Evolutionary conservation across 1,140 invertebrate genomes (phyloP).

Genomic region (Leptinotarsa lineolata): DNA sequence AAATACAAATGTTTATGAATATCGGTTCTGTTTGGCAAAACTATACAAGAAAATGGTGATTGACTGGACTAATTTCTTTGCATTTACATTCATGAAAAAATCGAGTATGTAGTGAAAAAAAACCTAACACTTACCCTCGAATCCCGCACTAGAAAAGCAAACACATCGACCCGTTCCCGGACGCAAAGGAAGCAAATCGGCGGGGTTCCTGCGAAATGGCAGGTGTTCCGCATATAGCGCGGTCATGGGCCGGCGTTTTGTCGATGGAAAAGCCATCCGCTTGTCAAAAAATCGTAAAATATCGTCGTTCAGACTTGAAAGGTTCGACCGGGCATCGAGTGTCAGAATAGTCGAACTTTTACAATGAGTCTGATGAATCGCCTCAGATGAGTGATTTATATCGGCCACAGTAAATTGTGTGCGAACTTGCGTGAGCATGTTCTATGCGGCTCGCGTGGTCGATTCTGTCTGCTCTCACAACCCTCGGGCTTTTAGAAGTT

Average conservation of each 20-base stretch:
- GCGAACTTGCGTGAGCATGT: conserved; percentile 37
- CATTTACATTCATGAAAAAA: too few species aligned
- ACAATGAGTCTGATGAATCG: conserved; percentile 49
- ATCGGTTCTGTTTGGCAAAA: too few species aligned
- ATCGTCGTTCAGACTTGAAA: conserved; percentile 46
- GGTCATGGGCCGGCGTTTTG: conserved; percentile 8
- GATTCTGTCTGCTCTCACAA: not conserved
- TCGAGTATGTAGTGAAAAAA: too few species aligned
- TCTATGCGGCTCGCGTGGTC: conserved; percentile 4
- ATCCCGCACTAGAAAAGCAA: too few species aligned
- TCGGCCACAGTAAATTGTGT: conserved; percentile 51
- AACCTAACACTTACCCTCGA: too few species aligned
- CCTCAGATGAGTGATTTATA: conserved; percentile 52
- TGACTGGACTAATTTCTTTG: too few species aligned
- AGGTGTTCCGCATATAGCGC: not conserved
- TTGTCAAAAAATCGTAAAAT: conserved; percentile 53
- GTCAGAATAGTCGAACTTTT: conserved; percentile 30
- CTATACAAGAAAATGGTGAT: too few species aligned
- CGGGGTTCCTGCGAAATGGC: conserved; percentile 18
- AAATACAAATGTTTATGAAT: too few species aligned
- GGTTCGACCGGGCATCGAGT: conserved; percentile 29
- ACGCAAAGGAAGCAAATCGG: not conserved
- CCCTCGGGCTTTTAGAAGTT: not conserved
- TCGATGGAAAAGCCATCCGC: conserved; percentile 49
- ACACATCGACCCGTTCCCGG: too few species aligned